phyloP scores from a whole-genome alignment of 2,797 vertebrate species.

The Platalea minor region DNA sequence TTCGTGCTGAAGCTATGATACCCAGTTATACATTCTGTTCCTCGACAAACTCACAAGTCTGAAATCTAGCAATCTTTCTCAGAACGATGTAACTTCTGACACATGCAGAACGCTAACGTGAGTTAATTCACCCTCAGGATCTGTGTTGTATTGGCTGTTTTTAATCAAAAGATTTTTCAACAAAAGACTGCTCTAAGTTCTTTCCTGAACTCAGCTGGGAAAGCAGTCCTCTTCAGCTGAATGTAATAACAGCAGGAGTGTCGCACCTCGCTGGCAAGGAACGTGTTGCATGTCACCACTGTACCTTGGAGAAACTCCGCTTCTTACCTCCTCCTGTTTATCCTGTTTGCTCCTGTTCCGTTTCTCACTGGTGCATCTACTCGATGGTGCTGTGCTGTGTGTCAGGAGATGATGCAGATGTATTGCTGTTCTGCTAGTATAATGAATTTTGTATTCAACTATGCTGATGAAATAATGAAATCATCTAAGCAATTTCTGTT shows the following conservation, averaged over 20 bases:
- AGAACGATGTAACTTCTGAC: constrained; percentile 64
- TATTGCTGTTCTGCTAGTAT: constrained; percentile 54
- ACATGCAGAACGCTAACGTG: constrained; percentile 46
- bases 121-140: constrained; percentile 65
- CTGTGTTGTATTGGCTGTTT: constrained; percentile 53
- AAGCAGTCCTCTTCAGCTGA: constrained; percentile 59
- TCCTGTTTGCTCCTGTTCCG: neutral
- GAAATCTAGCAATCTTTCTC: constrained; percentile 59
- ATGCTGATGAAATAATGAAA: constrained; percentile 64
- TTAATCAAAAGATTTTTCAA: constrained; percentile 43
- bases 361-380: constrained; percentile 44
- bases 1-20: constrained; percentile 67
- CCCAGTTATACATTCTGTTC: constrained; percentile 40
- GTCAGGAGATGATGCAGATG: constrained; percentile 66
- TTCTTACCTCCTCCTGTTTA: constrained; percentile 47
- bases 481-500: constrained; percentile 60
- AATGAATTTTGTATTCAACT: constrained; percentile 62
- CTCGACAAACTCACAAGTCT: constrained; percentile 35
- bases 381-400: constrained; percentile 69
- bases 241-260: constrained; percentile 42
- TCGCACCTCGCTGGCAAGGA: constrained; percentile 41
- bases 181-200: constrained; percentile 57
- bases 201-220: constrained; percentile 57
- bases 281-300: constrained; percentile 58
- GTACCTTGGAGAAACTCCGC: constrained; percentile 51